Base-by-base conservation (phyloP, 2,888 invertebrate species). In the Agrypnus murinus region DNA sequence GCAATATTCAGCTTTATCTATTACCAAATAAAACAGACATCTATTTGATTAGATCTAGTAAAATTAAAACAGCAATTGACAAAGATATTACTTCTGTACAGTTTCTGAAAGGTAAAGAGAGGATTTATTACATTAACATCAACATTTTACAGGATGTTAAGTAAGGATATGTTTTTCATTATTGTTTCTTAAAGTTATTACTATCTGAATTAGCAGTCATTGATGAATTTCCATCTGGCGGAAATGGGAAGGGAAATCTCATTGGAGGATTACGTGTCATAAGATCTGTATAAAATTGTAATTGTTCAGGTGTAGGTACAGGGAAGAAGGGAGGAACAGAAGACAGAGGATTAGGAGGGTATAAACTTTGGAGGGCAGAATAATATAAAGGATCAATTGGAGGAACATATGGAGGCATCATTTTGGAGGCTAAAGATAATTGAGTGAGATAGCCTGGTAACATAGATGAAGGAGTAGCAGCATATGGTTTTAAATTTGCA, bases 251-350 rank as follows among this genome's bases (percentile, higher is more conserved):
- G 4, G 82, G 83, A 74, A 80, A 80, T 59, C 81, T 78, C 32
- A 84, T 67, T 45, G 83, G 75, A 8, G 80, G 73, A 69, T 78
- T 81, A 65, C 81, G 86, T 66, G 86, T 84, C 79, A 87, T 78
- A 69, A 89, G 81, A 74, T 90, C 89, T 75, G 88, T 87, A 78
- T 87, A 87, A 73, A 89, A 86, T 76, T 89, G 88, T 66, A 87
- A 78, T 68, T 87, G 87, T 73, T 88, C 87, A 15, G 88, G 86
- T 69, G 84, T 85, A 46, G 88, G 85, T 70, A 87, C 86, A 17
- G 87, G 83, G 71, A 86, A 84, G 65, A 86, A 81, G 1, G 86
- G 83, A 10, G 83, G 79, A 10, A 82, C 77, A 31, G 84, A 76
- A 50, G 78, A 76, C n/a, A 76, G 73, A 34, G 65, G 78, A 71